These are phyloP conservation scores for Chaunax sp. DNA, from an alignment of 2,797 vertebrate genomes.

Conservation along the genomic window DNA sequence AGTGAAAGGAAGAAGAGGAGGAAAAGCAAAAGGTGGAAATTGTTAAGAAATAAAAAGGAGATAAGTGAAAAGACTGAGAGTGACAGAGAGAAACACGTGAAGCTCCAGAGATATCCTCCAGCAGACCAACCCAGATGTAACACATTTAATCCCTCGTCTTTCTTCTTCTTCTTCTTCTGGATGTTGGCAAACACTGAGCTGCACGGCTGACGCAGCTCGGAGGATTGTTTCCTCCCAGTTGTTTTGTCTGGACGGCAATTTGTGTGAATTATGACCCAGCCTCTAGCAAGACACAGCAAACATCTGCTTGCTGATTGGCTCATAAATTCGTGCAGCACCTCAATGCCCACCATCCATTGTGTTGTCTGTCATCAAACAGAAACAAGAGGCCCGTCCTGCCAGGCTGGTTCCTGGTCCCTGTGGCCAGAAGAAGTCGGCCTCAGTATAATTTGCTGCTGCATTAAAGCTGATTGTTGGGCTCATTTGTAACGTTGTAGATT, in stretches of 20 bases:
- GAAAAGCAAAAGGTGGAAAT: slow-evolving; percentile 22
- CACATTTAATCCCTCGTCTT: slow-evolving; percentile 29
- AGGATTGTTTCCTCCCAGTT: slow-evolving; percentile 50
- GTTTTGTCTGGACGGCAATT: slow-evolving; percentile 64
- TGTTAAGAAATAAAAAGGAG: slow-evolving; percentile 5
- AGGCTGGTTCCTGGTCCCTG: slow-evolving; percentile 31
- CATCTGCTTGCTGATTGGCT: slow-evolving; percentile 78
- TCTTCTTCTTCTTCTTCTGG: slow-evolving; percentile 25
- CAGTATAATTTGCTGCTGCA: slow-evolving; percentile 30
- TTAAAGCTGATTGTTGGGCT: slow-evolving; percentile 17
- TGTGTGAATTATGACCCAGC: slow-evolving; percentile 75
- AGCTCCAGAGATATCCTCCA: slow-evolving; percentile 30
- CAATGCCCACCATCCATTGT: slow-evolving; percentile 58
- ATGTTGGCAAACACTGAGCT: slow-evolving; percentile 57
- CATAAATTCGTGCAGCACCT: slow-evolving; percentile 71
- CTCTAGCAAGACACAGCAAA: slow-evolving; percentile 68
- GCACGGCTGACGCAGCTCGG: slow-evolving; percentile 55
- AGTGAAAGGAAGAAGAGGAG: slow-evolving; percentile 22
- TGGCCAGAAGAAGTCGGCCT: slow-evolving; percentile 37
- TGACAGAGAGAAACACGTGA: slow-evolving; percentile 31
- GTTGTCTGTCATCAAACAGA: slow-evolving; percentile 62
- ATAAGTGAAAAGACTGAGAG: slow-evolving; percentile 23
- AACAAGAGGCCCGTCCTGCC: slow-evolving; percentile 45
- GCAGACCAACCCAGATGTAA: slow-evolving; percentile 34
- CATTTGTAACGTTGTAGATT: slow-evolving; percentile 29